Conservation (phyloP, 2,797 vertebrate genomes). For the Pristis pectinata region DNA sequence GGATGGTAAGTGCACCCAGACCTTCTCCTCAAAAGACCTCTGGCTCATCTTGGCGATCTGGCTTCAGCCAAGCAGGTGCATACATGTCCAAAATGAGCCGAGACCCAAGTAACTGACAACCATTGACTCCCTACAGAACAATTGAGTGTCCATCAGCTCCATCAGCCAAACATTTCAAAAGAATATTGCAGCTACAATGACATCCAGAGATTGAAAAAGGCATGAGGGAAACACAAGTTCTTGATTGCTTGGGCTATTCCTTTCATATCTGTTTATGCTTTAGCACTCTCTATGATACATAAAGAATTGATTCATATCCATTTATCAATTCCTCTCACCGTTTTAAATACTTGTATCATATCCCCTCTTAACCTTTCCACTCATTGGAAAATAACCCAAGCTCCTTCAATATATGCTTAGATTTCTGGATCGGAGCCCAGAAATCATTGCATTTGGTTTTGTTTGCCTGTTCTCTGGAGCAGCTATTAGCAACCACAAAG, state of each 20-base stretch:
- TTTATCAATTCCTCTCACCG: constrained; percentile 4
- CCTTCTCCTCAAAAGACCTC: no score
- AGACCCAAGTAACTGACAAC: no score
- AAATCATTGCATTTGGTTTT: not conserved
- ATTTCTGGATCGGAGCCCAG: not conserved
- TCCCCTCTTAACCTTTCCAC: constrained; percentile 2
- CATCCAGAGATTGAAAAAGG: not conserved
- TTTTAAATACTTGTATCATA: constrained; percentile 24
- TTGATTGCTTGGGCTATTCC: not conserved
- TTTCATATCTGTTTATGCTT: not conserved
- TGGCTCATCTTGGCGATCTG: no score
- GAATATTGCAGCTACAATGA: not conserved
- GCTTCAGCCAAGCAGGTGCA: no score
- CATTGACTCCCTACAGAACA: no score
- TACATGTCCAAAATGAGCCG: no score
- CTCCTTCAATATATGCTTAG: not conserved
- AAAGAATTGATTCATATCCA: constrained; percentile 2
- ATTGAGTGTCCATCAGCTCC: no score
- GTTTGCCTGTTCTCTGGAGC: not conserved
- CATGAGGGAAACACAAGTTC: not conserved
- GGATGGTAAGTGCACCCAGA: no score
- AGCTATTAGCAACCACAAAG: constrained; percentile 3
- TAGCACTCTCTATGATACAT: not conserved
- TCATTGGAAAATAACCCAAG: not conserved
- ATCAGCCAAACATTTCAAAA: no score